Conservation (phyloP, 2,888 invertebrate species). For the Andrena bucephala region DNA sequence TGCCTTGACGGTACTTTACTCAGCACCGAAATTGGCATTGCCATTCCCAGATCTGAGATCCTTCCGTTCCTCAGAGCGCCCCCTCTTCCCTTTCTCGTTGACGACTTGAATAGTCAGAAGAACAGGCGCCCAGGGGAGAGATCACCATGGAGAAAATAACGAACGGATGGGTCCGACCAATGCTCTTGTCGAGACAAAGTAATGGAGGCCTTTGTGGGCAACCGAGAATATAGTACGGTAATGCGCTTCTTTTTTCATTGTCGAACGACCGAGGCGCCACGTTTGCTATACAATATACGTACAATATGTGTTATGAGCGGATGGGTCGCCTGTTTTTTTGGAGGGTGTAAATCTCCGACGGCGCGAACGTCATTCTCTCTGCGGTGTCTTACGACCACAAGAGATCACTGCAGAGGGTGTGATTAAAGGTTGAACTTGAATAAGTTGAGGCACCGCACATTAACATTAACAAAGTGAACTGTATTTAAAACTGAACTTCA, state of each 20-base stretch:
- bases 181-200: constrained; percentile 51
- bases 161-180: constrained; percentile 57
- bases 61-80: constrained; percentile 15
- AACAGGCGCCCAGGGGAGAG: neutral
- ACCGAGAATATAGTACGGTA: constrained; percentile 4
- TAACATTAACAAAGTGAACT: too few species aligned
- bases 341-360: too few species aligned
- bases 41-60: neutral
- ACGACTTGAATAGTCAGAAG: constrained; percentile 44
- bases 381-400: too few species aligned
- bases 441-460: too few species aligned
- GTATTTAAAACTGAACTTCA: too few species aligned
- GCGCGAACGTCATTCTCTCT: too few species aligned
- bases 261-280: neutral
- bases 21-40: constrained; percentile 57
- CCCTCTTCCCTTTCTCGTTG: constrained; percentile 15
- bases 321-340: too few species aligned
- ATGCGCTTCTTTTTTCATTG: neutral
- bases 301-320: too few species aligned
- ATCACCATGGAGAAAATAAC: constrained; percentile 38
- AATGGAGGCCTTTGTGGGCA: constrained; percentile 3
- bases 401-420: too few species aligned
- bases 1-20: constrained; percentile 56
- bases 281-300: neutral
- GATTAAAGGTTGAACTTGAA: too few species aligned